phyloP scores from a whole-genome alignment of 2,888 invertebrate species.

The Trissonchulus sp. region DNA sequence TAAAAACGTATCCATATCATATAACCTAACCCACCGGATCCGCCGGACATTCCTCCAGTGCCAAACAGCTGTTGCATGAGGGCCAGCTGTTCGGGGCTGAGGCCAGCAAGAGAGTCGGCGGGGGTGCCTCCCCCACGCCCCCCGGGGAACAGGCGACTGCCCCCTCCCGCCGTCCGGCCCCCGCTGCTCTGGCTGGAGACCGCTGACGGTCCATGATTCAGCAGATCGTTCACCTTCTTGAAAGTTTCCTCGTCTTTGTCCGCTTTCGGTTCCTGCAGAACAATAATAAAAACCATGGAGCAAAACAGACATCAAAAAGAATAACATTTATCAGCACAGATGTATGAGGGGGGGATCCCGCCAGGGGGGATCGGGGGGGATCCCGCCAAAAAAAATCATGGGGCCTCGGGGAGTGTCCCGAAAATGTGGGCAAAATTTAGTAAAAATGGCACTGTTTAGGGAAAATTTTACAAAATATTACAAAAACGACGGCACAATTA shows the following conservation, averaged over 20 bases:
- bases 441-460: too few relatives aligned
- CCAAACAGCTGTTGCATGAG: constrained; percentile 14
- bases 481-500: too few relatives aligned
- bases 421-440: too few relatives aligned
- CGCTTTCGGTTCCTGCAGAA: constrained; percentile 74
- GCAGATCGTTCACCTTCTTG: constrained; percentile 77
- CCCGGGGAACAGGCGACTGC: not conserved
- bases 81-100: constrained; percentile 5
- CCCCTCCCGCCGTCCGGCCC: constrained; percentile 31
- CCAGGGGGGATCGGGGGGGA: too few relatives aligned
- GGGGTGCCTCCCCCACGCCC: not conserved
- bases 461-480: too few relatives aligned
- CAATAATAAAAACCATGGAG: not conserved
- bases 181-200: constrained; percentile 34
- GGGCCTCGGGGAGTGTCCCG: too few relatives aligned
- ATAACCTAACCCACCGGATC: too few relatives aligned
- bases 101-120: not conserved
- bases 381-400: too few relatives aligned
- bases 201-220: constrained; percentile 65
- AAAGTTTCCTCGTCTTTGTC: constrained; percentile 93
- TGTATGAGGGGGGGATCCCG: too few relatives aligned
- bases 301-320: not conserved
- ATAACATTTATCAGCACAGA: not conserved
- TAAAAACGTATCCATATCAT: too few relatives aligned
- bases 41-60: not conserved